Conservation (phyloP, 1,140 invertebrate genomes). For the Dryas iulia region DNA sequence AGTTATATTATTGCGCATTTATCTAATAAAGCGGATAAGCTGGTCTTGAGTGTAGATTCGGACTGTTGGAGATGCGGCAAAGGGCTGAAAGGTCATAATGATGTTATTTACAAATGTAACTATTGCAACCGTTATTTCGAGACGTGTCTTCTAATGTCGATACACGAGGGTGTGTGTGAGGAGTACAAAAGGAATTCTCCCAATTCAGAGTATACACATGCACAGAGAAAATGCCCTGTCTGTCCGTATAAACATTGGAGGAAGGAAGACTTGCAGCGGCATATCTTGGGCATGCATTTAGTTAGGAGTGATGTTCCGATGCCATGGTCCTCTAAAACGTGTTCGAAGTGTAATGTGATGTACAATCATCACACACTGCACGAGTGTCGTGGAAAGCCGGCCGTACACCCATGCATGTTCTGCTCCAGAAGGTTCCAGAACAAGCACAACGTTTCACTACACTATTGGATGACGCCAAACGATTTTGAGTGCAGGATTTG, state of each 20-base stretch:
- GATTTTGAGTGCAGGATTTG: conserved; percentile 25
- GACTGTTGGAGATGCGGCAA: conserved; percentile 34
- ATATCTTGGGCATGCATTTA: neutral
- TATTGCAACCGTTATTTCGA: conserved; percentile 22
- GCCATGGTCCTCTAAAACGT: neutral
- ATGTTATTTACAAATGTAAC: conserved; percentile 8
- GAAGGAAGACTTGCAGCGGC: neutral
- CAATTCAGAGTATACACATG: neutral
- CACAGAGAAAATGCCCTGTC: neutral
- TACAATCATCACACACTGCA: neutral
- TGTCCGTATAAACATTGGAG: conserved; percentile 4
- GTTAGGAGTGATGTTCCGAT: conserved; percentile 13
- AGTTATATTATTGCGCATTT: neutral
- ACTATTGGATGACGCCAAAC: neutral
- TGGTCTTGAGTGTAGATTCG: neutral
- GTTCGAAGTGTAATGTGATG: neutral
- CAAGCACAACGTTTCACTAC: conserved; percentile 1
- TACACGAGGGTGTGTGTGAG: conserved; percentile 20
- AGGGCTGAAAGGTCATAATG: neutral
- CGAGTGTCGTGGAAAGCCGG: neutral
- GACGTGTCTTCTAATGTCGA: conserved; percentile 18
- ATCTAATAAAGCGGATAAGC: neutral
- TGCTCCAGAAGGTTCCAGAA: conserved; percentile 28
- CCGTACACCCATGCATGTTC: conserved; percentile 9
- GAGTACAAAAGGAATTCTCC: neutral